These are phyloP conservation scores for Oryzias javanicus DNA, from an alignment of 2,113 vertebrate genomes.

Conservation along the genomic window DNA sequence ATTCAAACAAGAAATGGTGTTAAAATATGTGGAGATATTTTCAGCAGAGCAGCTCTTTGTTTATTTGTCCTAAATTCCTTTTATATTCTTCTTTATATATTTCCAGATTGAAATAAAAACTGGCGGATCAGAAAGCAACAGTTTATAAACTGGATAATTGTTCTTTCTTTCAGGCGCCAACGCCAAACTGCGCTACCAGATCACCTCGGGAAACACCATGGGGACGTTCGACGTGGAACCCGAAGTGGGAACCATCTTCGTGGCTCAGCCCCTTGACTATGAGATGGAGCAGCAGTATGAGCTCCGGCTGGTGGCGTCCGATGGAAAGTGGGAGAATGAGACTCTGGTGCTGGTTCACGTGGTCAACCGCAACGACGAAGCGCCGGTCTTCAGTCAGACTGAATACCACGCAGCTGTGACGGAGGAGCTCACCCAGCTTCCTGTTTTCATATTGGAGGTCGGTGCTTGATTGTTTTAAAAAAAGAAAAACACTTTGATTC, in stretches of 20 bases:
- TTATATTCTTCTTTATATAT: too few relatives aligned
- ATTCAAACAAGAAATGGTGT: too few relatives aligned
- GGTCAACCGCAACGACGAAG: slow-evolving; percentile 86
- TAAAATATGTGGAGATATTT: too few relatives aligned
- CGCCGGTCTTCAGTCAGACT: slow-evolving; percentile 82
- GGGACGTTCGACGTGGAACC: slow-evolving; percentile 88
- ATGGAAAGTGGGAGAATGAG: slow-evolving; percentile 91
- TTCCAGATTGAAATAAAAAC: too few relatives aligned
- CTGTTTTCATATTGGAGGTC: slow-evolving; percentile 83
- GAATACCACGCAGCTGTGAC: slow-evolving; percentile 80
- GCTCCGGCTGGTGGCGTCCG: slow-evolving; percentile 84
- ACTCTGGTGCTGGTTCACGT: slow-evolving; percentile 80
- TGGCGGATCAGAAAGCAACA: too few relatives aligned
- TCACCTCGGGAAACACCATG: slow-evolving; percentile 83
- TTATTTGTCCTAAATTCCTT: too few relatives aligned
- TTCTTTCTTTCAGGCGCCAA: slow-evolving; percentile 78
- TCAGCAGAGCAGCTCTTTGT: too few relatives aligned
- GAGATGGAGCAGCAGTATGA: slow-evolving; percentile 82
- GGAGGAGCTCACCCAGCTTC: slow-evolving; percentile 83
- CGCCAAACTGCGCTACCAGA: slow-evolving; percentile 87
- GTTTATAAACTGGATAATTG: background rate
- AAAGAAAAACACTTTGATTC: background rate
- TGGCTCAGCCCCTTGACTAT: slow-evolving; percentile 85
- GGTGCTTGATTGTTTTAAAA: background rate
- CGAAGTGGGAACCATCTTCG: slow-evolving; percentile 82